Base-by-base conservation (phyloP, 2,797 vertebrate genomes). In the Molossus molossus region DNA sequence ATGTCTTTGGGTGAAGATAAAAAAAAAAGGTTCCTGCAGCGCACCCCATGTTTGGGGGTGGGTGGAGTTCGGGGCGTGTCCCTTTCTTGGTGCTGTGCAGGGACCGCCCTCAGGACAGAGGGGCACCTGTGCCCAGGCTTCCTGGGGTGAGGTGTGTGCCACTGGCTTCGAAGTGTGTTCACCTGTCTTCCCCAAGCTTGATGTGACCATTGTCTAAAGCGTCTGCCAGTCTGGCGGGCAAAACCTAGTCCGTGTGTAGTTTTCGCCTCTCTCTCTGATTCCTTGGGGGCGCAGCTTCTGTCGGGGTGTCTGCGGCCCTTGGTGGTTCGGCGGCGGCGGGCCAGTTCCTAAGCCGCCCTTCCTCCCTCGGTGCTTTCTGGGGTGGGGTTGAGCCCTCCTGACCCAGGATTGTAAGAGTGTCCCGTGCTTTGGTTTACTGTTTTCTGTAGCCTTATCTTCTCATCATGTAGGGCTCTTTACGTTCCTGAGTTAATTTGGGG, bases 21-120 rank as follows among this genome's bases (percentile, higher is more conserved):
- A 45, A 45, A 45, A 45, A 45, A 45, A 45, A 45, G 62, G 64
- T 20, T 1, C 12, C 48, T 6, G 55, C 48, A 18, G 57, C 9
- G 14, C 33, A 3, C 50, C 25, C 27, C 0, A 0, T 1, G 7
- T 33, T 25, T 0, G 4, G 2, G 23, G 33, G 12, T 0, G 0
- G 62, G 3, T 2, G 45, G n/a, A 1, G 15, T 58, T 1, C 58
- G 9, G 23, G 76, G 21, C 8, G 15, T 17, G 40, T 23, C 69
- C 33, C 18, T 0, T 18, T 55, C 20, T 73, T 60, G 37, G 29
- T 25, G 2, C 64, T 7, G 3, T 11, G 5, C 3, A 0, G 33
- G 25, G 50, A 50, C 87, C 18, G 0, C 89, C 53, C 65, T 15
- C 11, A 75, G 20, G 70, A 17, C 37, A 0, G 0, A 15, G 17